A percentile compares a stretch with the other conserved stretches of the same genome.
Evolutionary conservation across 2,888 invertebrate species (phyloP).

Genomic region (Lymantria dispar): DNA sequence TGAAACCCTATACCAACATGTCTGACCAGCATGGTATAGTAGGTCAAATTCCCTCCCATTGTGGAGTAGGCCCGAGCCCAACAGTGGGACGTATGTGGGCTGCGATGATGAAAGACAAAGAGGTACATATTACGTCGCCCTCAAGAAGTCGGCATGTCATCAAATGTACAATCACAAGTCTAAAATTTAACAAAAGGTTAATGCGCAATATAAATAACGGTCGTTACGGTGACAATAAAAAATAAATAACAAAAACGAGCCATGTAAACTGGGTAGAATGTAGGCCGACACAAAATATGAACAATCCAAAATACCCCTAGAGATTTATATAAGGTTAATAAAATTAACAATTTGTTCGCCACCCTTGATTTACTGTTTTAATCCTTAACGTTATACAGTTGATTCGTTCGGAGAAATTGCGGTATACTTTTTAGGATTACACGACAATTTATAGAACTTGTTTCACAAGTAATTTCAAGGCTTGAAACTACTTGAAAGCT

Average conservation of each 20-base stretch:
- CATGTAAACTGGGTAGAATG: conserved; percentile 16
- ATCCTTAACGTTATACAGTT: conserved; percentile 22
- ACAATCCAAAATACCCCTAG: conserved; percentile 27
- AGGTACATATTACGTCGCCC: too few relatives aligned
- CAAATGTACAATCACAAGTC: too few relatives aligned
- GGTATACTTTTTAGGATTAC: conserved; percentile 17
- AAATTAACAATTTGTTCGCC: conserved; percentile 33
- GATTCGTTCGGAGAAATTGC: conserved; percentile 24
- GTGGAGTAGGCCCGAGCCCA: too few relatives aligned
- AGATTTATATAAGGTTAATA: conserved; percentile 33
- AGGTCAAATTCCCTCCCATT: too few relatives aligned
- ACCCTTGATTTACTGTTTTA: conserved; percentile 33
- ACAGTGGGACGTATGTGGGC: too few relatives aligned
- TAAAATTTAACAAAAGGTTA: neutral
- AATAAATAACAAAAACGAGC: conserved; percentile 15
- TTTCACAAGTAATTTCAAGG: conserved; percentile 4
- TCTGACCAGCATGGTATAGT: too few relatives aligned
- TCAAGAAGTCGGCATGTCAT: too few relatives aligned
- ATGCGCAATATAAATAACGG: conserved; percentile 14
- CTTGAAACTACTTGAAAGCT: too few relatives aligned
- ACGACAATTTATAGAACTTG: conserved; percentile 23
- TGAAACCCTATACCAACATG: too few relatives aligned
- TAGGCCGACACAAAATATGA: conserved; percentile 25
- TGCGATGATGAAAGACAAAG: too few relatives aligned
- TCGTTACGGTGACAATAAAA: conserved; percentile 17